A percentile compares a stretch with the other conserved stretches of the same genome.
Evolutionary conservation across 2,888 invertebrate genomes (phyloP).

Genomic region (Chelonus formosanus): DNA sequence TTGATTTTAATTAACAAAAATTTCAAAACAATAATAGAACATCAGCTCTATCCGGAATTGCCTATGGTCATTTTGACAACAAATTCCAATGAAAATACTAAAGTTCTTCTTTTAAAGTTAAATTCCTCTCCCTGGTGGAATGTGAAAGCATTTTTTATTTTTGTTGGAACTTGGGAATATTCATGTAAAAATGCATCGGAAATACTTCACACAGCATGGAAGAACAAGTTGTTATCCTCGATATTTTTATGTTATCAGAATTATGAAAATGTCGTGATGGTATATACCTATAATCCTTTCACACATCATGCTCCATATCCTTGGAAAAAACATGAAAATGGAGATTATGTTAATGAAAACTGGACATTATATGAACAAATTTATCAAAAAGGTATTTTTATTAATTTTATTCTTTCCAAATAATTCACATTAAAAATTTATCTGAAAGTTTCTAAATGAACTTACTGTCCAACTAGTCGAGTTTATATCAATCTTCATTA

Average conservation of each 20-base stretch:
- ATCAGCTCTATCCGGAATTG: background rate
- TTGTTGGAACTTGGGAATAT: background rate
- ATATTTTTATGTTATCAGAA: background rate
- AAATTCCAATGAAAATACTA: background rate
- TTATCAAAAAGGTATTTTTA: background rate
- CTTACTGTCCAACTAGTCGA: no score
- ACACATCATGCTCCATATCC: background rate
- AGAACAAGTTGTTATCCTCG: background rate
- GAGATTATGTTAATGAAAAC: background rate
- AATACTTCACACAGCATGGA: background rate
- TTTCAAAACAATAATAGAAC: background rate
- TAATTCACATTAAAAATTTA: no score
- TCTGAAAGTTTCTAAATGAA: no score
- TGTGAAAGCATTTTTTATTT: background rate
- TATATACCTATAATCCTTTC: slow-evolving; percentile 3
- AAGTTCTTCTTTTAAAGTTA: background rate
- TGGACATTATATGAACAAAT: slow-evolving; percentile 2
- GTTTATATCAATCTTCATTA: no score
- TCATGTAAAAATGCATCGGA: slow-evolving; percentile 5
- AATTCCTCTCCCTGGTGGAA: background rate
- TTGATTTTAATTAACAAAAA: background rate
- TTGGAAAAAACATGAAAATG: background rate
- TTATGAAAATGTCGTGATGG: background rate
- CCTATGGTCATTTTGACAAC: background rate
- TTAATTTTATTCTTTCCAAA: no score